Conservation (phyloP, 2,797 vertebrate species). For the Perodicticus potto region DNA sequence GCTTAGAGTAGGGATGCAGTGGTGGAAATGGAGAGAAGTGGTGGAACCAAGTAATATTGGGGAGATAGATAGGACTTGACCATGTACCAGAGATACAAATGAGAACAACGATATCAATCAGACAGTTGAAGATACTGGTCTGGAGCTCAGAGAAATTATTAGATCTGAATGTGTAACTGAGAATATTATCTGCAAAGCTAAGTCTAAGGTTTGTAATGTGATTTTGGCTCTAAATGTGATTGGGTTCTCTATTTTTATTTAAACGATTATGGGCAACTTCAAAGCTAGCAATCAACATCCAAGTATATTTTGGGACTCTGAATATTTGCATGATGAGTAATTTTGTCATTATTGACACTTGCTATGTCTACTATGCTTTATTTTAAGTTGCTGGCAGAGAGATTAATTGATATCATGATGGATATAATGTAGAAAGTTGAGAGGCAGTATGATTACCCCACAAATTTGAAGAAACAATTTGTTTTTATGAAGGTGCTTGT, state of each 20-base stretch:
- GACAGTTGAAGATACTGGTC: neutral
- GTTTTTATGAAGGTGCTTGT: neutral
- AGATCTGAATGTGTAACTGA: neutral
- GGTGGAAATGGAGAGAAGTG: neutral
- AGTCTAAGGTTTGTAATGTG: neutral
- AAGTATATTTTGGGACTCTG: slow-evolving; percentile 7
- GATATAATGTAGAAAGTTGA: neutral
- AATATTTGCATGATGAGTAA: neutral
- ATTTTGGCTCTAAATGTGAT: neutral
- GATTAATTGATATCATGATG: neutral
- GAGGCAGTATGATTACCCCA: neutral
- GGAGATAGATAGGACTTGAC: neutral
- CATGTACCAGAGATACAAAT: neutral
- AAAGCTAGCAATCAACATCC: neutral
- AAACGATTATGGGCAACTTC: neutral
- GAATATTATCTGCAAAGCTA: neutral
- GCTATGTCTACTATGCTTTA: neutral
- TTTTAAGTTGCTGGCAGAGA: slow-evolving; percentile 14
- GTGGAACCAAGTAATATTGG: neutral
- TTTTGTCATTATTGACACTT: neutral
- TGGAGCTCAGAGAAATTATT: neutral
- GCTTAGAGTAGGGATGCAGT: neutral
- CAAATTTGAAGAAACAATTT: neutral
- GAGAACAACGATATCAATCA: neutral
- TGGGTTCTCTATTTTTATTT: neutral